Evolutionary conservation across 2,888 invertebrate genomes (phyloP), one percentile per base, ranked within the genome.

Genomic region (Leucophenga maculata): DNA sequence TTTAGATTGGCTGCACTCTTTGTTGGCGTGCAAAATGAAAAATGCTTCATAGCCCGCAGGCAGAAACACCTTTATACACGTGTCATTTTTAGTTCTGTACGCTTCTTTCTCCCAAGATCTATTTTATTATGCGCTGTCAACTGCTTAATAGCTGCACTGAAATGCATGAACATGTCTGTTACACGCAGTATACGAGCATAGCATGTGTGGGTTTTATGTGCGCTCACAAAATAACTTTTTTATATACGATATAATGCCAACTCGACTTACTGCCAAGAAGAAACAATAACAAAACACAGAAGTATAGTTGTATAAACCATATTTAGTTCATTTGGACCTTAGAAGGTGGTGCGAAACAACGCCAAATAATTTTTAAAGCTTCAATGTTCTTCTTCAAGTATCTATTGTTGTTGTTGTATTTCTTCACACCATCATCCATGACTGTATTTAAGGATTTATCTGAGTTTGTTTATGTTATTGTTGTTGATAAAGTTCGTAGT

Each of bases 211-310:
- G 18, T 50, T 18, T 50, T 50, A 11, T 50, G 11, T 39, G 39
- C 39, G 3, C 39, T 39, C 39, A 8, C 39, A 39, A 39, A 9
- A 39, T 11, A 8, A 1, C 39, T n/a, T 50, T 50, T 50, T 50
- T 48, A 18, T 66, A 55, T 44, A 48, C 65, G 66, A 57, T 70
- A 52, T 67, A 73, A 73, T 73, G 39, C 9, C 74, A 74, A 74
- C 74, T 74, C 70, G 65, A 62, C 18, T 31, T 11, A 14, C 57
- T 54, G 16, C 16, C 11, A 16, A 54, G 20, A 48, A 3, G 6
- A 1, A 48, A 48, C 3, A 48, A 48, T 1, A 26, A 26, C 26
- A 26, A 26, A 39, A 1, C 1, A 39, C 39, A 39, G 9, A 11
- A 39, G 39, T 39, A 9, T 39, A 11, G 39, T 39, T 39, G 39